Evolutionary conservation across 2,797 vertebrate genomes (phyloP), one percentile per base, ranked within the genome.

Genomic region (Malurus splendens): DNA sequence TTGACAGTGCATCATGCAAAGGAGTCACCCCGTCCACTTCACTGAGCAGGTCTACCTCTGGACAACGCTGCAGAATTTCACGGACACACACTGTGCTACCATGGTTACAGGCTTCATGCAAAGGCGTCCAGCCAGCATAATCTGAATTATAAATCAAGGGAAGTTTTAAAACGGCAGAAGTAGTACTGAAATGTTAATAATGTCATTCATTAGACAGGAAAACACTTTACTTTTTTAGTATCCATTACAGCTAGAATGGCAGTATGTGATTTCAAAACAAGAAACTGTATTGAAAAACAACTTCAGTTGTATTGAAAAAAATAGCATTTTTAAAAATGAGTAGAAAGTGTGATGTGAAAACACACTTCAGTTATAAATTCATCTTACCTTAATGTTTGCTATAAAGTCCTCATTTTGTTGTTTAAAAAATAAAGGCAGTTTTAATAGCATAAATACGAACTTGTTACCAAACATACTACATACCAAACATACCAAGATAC

Each of bases 81-180:
- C 92, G 97, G 96, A 99, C 98, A 94, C 98, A 99, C 55, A 97
- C 98, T 59, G 96, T 97, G 97, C 98, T 99, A 95, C 99, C 99
- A 95, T 99, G 98, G 98, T 99, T 99, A 98, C 98, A 99, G 33
- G 99, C 99, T 97, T 99, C 99, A 94, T 99, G 99, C 94, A 99
- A 97, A 86, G 99, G 98, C 17, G 98, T 99, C 99, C 99, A 99
- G 96, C 99, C 99, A 94, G 97, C 98, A 92, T 99, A 96, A 97
- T 99, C 99, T 99, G 95, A 95, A 96, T 96, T 92, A 96, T 94
- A 94, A 97, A 97, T 97, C 95, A 97, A 96, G 95, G 93, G 92
- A 97, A 97, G 96, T 97, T 97, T 97, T 94, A 96, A 96, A 96
- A 95, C 61, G 91, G 93, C 89, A 94, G 82, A 93, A 97, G 91